A percentile compares a stretch with the other conserved stretches of the same genome.
Evolutionary conservation across 2,888 invertebrate genomes (phyloP).

Genomic region (Cenopis cana): DNA sequence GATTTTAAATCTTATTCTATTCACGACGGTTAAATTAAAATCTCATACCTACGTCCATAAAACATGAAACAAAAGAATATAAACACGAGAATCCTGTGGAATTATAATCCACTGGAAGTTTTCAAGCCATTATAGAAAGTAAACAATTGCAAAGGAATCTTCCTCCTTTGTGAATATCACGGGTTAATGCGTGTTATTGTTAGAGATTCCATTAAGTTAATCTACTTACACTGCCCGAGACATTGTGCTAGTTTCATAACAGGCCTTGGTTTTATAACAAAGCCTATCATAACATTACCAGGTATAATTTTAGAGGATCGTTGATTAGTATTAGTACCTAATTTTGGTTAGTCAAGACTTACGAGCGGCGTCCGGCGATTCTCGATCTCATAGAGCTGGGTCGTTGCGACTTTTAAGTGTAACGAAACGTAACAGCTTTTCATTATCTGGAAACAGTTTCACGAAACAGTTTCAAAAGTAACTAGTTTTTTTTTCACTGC

Average conservation of each 20-base stretch:
- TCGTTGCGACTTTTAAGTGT: no score
- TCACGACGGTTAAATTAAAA: no score
- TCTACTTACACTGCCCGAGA: slow-evolving; percentile 39
- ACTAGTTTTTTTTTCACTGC: no score
- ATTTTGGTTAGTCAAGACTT: no score
- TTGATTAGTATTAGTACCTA: no score
- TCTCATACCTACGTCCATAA: no score
- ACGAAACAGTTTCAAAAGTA: no score
- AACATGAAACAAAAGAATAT: slow-evolving; percentile 7
- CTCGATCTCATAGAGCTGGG: no score
- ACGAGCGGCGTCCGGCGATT: no score
- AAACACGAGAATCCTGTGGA: slow-evolving; percentile 13
- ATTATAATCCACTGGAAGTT: slow-evolving; percentile 39
- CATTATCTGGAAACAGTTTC: no score
- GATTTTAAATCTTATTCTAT: no score
- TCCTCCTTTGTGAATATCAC: slow-evolving; percentile 30
- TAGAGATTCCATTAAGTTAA: slow-evolving; percentile 44
- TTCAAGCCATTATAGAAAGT: slow-evolving; percentile 47
- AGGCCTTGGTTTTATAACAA: slow-evolving; percentile 17
- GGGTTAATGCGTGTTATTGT: slow-evolving; percentile 44
- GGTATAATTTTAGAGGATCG: background rate
- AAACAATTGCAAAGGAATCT: slow-evolving; percentile 45
- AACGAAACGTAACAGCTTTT: no score
- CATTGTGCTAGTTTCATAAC: slow-evolving; percentile 36
- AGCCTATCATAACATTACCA: slow-evolving; percentile 23